phyloP scores from a whole-genome alignment of 2,797 vertebrate genomes.

The Sebastes trivittatus region DNA sequence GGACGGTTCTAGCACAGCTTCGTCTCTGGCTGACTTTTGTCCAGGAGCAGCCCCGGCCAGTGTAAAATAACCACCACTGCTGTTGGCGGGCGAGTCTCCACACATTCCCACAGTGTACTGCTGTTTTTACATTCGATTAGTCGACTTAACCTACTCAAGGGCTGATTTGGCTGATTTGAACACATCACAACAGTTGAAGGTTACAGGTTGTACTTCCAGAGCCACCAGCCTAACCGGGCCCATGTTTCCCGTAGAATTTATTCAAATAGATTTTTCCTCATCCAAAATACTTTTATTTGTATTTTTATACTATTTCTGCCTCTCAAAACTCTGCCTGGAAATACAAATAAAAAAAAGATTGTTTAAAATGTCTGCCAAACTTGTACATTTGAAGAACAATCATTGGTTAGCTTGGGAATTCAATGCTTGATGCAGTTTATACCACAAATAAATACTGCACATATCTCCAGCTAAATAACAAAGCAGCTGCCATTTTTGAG shows the following conservation, averaged over 20 bases:
- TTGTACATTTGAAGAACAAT: not conserved
- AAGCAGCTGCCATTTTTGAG: not conserved
- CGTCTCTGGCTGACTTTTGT: conserved; percentile 46
- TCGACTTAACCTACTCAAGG: not conserved
- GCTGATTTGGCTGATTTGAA: not conserved
- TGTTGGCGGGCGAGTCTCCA: conserved; percentile 18
- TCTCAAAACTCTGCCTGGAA: not conserved
- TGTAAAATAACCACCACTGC: conserved; percentile 4
- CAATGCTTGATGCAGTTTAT: not conserved
- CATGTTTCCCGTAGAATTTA: not conserved
- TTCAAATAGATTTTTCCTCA: not conserved
- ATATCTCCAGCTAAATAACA: not conserved
- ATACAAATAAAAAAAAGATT: not conserved
- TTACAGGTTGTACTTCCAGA: not conserved
- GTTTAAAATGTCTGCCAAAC: not conserved
- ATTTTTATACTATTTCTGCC: not conserved
- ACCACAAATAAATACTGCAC: not conserved
- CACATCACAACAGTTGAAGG: not conserved
- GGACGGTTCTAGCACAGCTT: conserved; percentile 51
- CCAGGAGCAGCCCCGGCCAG: conserved; percentile 14
- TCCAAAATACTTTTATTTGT: not conserved
- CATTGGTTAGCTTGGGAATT: not conserved
- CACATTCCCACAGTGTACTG: conserved; percentile 18
- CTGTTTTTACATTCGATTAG: not conserved
- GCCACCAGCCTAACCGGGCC: not conserved